These are phyloP conservation scores for Camponotus pennsylvanicus DNA, from an alignment of 1,140 invertebrate genomes.

Conservation along the genomic window DNA sequence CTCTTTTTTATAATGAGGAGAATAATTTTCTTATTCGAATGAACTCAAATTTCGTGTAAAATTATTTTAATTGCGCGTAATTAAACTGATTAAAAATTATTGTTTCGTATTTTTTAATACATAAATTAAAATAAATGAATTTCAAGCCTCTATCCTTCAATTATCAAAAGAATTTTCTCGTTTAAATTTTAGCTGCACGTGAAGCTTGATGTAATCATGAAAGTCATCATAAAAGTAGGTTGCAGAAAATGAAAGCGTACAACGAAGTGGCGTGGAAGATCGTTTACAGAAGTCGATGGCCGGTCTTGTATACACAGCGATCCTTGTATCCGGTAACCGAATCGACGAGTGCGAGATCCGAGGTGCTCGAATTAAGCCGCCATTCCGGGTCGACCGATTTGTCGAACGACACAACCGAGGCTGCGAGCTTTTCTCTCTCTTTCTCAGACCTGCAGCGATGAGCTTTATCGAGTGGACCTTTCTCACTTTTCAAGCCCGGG, in stretches of 20 bases:
- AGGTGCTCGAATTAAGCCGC: constrained; percentile 44
- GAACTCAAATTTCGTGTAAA: not conserved
- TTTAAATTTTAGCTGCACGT: constrained; percentile 4
- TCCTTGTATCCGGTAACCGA: constrained; percentile 37
- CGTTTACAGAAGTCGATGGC: constrained; percentile 33
- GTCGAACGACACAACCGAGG: constrained; percentile 27
- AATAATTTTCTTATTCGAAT: constrained; percentile 4
- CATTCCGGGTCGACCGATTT: constrained; percentile 38
- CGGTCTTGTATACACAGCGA: constrained; percentile 15
- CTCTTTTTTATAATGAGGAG: not conserved
- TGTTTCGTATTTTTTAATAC: not conserved
- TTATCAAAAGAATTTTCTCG: constrained; percentile 22
- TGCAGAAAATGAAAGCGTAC: constrained; percentile 19
- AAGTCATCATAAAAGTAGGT: not conserved
- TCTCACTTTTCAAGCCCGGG: constrained; percentile 48
- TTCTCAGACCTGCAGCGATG: constrained; percentile 36
- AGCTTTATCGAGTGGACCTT: constrained; percentile 60
- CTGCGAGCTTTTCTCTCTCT: constrained; percentile 4
- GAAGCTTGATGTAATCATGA: too few species aligned
- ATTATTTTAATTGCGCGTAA: not conserved
- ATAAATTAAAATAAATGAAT: not conserved
- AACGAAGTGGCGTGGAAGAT: constrained; percentile 23
- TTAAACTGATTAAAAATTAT: not conserved
- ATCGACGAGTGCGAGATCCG: constrained; percentile 14
- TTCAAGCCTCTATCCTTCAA: not conserved